Evolutionary conservation across 1,140 invertebrate genomes (phyloP), one percentile per base, ranked within the genome.

Genomic region (Scylla paramamosain): DNA sequence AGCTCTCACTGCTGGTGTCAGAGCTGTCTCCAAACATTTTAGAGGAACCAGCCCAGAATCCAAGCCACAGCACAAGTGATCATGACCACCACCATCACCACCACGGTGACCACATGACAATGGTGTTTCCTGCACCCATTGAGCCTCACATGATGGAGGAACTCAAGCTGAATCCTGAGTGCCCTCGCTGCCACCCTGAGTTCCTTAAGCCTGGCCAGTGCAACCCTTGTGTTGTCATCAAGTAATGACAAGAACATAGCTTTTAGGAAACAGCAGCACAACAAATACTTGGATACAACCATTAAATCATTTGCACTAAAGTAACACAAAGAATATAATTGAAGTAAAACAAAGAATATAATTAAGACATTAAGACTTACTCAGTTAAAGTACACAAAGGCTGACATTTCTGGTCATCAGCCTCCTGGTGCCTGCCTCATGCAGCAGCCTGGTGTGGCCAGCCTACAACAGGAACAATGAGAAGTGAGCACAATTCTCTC

Each of bases 201-300:
- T 96, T 96, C 46, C 90, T 96, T 29, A 94, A 91, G n/a, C 95
- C 95, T 31, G 95, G 95, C 2, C 48, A 96, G 84, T 96, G 96
- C 52, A 67, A 87, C 7, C 96, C 96, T 39, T 96, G 96, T 88
- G 96, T 96, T 28, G 91, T 95, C 25, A 96, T 96, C 59, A 95
- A 91, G 86, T 96, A 82, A 86, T 39, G 25, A 10, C 39, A 12
- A 67, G 14, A 46, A 4, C 28, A 59, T 14, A 8, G 16, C 16
- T 59, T 59, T 59, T 20, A 14, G 52, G 16, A 12, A 59, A 14
- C 16, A 14, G 52, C 1, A 59, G 2, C 52, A 59, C 12, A 48
- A 14, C 14, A 59, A 59, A 12, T 59, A 12, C 52, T 12, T 20
- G 52, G 16, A 59, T 59, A 59, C 52, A 14, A 8, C 52, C 52